These are phyloP conservation scores for Oryctes rhinoceros DNA, from an alignment of 1,140 invertebrate species.

Conservation along the genomic window DNA sequence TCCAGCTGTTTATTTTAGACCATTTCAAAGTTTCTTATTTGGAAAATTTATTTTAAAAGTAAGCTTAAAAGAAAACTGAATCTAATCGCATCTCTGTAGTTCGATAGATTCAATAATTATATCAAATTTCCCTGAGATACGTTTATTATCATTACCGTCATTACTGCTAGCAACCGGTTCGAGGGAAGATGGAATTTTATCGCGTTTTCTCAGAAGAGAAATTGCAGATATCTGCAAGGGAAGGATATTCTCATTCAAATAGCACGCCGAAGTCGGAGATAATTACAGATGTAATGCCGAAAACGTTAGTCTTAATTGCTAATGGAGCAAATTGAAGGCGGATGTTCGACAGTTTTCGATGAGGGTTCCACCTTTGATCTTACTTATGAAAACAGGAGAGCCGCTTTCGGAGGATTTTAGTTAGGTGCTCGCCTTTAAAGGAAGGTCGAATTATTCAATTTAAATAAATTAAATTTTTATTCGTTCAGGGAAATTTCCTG, in stretches of 20 bases:
- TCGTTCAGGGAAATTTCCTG: too few relatives aligned
- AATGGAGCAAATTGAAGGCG: background rate
- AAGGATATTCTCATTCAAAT: background rate
- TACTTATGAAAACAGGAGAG: background rate
- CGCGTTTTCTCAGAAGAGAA: background rate
- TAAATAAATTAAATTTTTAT: too few relatives aligned
- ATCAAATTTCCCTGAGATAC: background rate
- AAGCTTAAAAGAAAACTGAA: too few relatives aligned
- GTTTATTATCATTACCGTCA: background rate
- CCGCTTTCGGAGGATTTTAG: too few relatives aligned
- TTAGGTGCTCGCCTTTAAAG: too few relatives aligned
- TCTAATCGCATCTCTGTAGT: too few relatives aligned
- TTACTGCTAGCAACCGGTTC: background rate
- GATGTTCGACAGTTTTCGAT: background rate
- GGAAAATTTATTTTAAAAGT: too few relatives aligned
- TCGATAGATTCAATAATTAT: background rate
- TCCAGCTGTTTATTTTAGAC: too few relatives aligned
- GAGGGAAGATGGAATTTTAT: slow-evolving; percentile 15
- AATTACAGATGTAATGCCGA: slow-evolving; percentile 11
- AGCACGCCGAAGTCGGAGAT: background rate
- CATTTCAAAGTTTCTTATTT: too few relatives aligned
- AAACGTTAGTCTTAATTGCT: slow-evolving; percentile 29
- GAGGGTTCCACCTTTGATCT: background rate
- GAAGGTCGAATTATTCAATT: too few relatives aligned
- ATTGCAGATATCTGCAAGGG: background rate